These are phyloP conservation scores for Microctenopoma steveboyesi DNA, from an alignment of 2,797 vertebrate species.

Conservation along the genomic window DNA sequence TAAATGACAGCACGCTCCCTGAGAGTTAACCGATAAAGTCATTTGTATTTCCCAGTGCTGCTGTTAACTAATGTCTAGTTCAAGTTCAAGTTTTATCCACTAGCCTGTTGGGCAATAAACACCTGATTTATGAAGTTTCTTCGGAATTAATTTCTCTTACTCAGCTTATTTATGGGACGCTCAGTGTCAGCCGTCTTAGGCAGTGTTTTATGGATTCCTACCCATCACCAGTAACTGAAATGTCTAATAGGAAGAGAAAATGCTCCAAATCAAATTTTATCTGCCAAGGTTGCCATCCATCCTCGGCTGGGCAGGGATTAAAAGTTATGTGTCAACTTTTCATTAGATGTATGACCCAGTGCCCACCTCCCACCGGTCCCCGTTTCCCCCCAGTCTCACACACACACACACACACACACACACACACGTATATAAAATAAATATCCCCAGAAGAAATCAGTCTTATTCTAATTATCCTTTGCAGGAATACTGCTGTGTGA, in stretches of 20 bases:
- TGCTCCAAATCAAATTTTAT: slow-evolving; percentile 75
- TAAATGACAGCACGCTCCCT: slow-evolving; percentile 55
- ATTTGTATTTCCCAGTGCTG: slow-evolving; percentile 67
- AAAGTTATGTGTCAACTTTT: slow-evolving; percentile 75
- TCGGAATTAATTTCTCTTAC: slow-evolving; percentile 79
- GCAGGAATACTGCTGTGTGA: slow-evolving; percentile 61
- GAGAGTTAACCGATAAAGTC: slow-evolving; percentile 75
- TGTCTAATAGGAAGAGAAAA: slow-evolving; percentile 70
- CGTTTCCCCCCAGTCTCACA: slow-evolving; percentile 23
- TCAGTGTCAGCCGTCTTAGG: slow-evolving; percentile 63
- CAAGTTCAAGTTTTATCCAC: slow-evolving; percentile 63
- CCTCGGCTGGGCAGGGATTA: slow-evolving; percentile 60
- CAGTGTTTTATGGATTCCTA: slow-evolving; percentile 75
- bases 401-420: slow-evolving; percentile 2
- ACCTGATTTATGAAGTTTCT: slow-evolving; percentile 81
- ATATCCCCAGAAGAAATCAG: slow-evolving; percentile 65
- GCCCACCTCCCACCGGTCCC: slow-evolving; percentile 21
- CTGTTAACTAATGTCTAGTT: slow-evolving; percentile 74
- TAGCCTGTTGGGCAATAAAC: slow-evolving; percentile 67
- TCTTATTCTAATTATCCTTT: slow-evolving; percentile 79
- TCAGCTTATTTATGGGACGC: slow-evolving; percentile 77
- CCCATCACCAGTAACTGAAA: slow-evolving; percentile 66
- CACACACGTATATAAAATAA: slow-evolving; percentile 40
- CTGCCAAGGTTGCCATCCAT: slow-evolving; percentile 77
- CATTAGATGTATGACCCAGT: slow-evolving; percentile 65